Evolutionary conservation across 2,888 invertebrate genomes (phyloP).

Genomic region (Trichopria drosophilae): DNA sequence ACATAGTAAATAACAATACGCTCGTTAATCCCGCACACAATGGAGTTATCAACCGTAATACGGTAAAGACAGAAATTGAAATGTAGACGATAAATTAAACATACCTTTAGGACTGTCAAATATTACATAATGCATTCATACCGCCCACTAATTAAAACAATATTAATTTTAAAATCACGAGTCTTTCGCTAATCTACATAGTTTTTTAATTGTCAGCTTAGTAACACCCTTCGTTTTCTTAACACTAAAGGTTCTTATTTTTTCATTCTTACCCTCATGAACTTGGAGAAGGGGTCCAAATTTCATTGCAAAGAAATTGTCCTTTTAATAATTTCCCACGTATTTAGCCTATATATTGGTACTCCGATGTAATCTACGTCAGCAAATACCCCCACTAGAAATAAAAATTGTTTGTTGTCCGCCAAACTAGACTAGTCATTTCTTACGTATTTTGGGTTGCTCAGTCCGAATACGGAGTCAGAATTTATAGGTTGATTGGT

Average conservation of each 20-base stretch:
- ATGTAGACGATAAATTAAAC: too few species aligned
- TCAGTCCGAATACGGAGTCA: too few species aligned
- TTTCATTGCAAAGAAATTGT: conserved; percentile 27
- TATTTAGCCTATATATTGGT: conserved; percentile 29
- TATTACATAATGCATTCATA: too few species aligned
- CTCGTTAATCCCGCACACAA: too few species aligned
- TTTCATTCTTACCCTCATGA: conserved; percentile 19
- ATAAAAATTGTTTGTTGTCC: too few species aligned
- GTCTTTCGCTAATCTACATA: conserved; percentile 19
- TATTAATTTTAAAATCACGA: conserved; percentile 8
- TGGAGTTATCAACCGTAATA: too few species aligned
- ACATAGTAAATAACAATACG: too few species aligned
- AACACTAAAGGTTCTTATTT: conserved; percentile 12
- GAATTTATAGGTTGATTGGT: too few species aligned
- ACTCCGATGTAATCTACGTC: conserved; percentile 32
- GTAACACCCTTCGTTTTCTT: conserved; percentile 6
- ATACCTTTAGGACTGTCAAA: too few species aligned
- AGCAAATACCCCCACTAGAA: conserved; percentile 24
- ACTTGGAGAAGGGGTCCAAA: conserved; percentile 16
- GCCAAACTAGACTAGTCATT: too few species aligned
- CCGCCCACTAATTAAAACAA: conserved; percentile 22
- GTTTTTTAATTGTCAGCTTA: conserved; percentile 14
- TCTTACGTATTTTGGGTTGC: too few species aligned
- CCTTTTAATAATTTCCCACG: conserved; percentile 38
- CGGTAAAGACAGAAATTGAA: too few species aligned